Base-by-base conservation (phyloP, 2,797 vertebrate genomes). In the Margarornis squamiger region DNA sequence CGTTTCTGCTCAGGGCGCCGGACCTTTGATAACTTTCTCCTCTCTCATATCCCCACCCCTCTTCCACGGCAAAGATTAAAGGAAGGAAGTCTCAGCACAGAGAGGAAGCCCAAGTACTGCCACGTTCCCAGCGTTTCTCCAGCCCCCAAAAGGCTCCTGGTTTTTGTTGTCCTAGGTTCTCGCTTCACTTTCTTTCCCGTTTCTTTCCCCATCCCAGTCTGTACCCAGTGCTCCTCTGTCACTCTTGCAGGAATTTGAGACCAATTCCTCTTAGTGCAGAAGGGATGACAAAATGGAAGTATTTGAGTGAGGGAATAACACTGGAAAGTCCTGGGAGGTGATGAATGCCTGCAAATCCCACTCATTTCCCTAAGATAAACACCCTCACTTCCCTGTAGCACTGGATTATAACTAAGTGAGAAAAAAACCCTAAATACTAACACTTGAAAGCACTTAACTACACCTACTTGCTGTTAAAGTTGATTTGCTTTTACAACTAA, bases 291-390 rank as follows among this genome's bases (percentile, higher is more conserved):
- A 67, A 63, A 83, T 32, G 80, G 61, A 55, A 58, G 46, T 5
- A 3, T 2, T 9, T 2, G 34, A 75, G 54, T 2, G 4, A 73
- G n/a, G 43, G 71, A 89, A 73, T n/a, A 84, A 84, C 38, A 23
- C 46, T 76, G 59, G 14, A 48, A 92, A 36, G 72, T 63, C 43
- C 61, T 74, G 65, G 34, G 71, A 93, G 86, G 82, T 81, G 91
- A 85, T 46, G 82, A 92, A 59, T 36, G 30, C 72, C 91, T 84
- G 76, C 87, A 95, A 94, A 92, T 94, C 92, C 95, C 90, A 57
- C 88, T 91, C 79, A 72, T 88, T 95, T 96, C 90, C 91, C 66
- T 6, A 61, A 63, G 87, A 90, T 90, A 94, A 94, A 94, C 87
- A 86, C 91, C 55, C 45, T 79, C 73, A 70, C 59, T 73, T 86